Base-by-base conservation (phyloP, 2,888 invertebrate genomes). In the Sipha maydis region DNA sequence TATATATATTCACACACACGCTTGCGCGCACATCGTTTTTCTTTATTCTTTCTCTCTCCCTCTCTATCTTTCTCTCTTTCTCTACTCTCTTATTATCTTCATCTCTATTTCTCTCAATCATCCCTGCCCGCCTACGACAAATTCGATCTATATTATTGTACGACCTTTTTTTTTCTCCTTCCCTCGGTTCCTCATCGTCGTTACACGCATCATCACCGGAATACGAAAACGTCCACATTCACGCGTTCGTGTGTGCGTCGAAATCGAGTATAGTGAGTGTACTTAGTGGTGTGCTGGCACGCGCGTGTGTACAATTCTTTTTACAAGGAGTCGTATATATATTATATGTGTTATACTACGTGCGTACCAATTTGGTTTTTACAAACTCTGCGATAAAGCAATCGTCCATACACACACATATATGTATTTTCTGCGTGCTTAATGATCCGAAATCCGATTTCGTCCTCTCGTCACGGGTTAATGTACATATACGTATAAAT, bases 371-470 rank as follows among this genome's bases (percentile, higher is more conserved):
- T 25, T 61, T 7, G 21, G 61, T 61, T 61, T 61, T 61, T 25
- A 21, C 61, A 61, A 61, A 61, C 25, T 21, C 61, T 5, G 61
- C 61, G 25, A 61, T 21, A 61, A 61, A 21, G 61, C 48, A 48
- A 48, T 48, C 48, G 48, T 25, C 21, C 8, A 3, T 25, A 61
- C 25, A 25, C 34, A 34, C 34, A 34, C 25, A 61, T 8, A n/a
- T 38, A 67, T 41, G 48, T 17, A 71, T 28, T 28, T 34, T 2
- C 31, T 34, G 31, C 0, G 61, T 61, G 61, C 14, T 75, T 84
- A 84, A 84, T 76, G 84, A 84, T 75, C 84, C 84, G 61, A 84
- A 84, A 84, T 84, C 56, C 75, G 84, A 84, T 84, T 84, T 84
- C 21, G 84, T 61, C 75, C 21, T 61, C 48, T 31, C 21, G 61